A percentile compares a stretch with the other conserved stretches of the same genome.
Evolutionary conservation across 2,888 invertebrate species (phyloP).

Genomic region (Polylopha cassiicola): DNA sequence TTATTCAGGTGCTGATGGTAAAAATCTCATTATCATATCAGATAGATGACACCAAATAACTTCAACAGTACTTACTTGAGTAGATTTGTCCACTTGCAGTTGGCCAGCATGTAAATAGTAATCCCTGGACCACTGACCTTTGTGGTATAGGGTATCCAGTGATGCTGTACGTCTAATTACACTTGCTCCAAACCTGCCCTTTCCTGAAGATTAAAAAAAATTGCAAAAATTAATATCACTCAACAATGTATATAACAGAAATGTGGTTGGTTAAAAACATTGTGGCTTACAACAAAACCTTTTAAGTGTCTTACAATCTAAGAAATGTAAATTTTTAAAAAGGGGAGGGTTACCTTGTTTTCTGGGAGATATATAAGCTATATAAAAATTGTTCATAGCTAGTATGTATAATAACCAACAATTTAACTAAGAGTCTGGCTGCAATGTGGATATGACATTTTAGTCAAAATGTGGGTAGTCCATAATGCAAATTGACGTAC

Average conservation of each 20-base stretch:
- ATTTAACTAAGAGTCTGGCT: too few relatives aligned
- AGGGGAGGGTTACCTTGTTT: background rate
- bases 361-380: too few relatives aligned
- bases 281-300: too few relatives aligned
- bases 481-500: too few relatives aligned
- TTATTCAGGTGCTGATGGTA: too few relatives aligned
- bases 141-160: slow-evolving; percentile 86
- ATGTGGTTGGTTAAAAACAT: too few relatives aligned
- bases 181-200: slow-evolving; percentile 76
- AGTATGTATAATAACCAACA: too few relatives aligned
- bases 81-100: slow-evolving; percentile 86
- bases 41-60: background rate
- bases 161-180: slow-evolving; percentile 86
- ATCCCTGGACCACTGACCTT: slow-evolving; percentile 87
- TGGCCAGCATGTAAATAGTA: slow-evolving; percentile 82
- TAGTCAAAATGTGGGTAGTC: too few relatives aligned
- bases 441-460: too few relatives aligned
- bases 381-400: too few relatives aligned
- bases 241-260: slow-evolving; percentile 10
- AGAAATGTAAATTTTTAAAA: too few relatives aligned
- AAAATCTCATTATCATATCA: slow-evolving; percentile 2
- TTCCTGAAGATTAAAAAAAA: slow-evolving; percentile 42
- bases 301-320: too few relatives aligned
- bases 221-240: slow-evolving; percentile 8
- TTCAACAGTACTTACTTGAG: slow-evolving; percentile 78